Evolutionary conservation across 2,888 invertebrate genomes (phyloP).

Genomic region (Hyposoter didymator): DNA sequence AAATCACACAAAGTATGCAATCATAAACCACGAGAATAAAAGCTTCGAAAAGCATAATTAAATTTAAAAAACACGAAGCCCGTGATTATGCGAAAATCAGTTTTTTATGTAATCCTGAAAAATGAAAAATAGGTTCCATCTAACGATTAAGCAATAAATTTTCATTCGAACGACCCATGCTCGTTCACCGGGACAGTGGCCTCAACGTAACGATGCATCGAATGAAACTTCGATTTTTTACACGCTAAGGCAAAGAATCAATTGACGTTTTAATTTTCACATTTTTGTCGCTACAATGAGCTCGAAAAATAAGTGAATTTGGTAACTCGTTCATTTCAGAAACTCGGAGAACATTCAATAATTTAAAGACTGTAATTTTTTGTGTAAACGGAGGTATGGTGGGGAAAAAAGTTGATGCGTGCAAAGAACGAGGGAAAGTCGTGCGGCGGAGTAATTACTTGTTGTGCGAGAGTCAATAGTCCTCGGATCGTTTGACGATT

Average conservation of each 20-base stretch:
- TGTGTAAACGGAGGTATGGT: neutral
- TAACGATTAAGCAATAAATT: neutral
- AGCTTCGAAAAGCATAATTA: neutral
- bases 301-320: neutral
- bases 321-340: neutral
- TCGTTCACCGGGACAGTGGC: neutral
- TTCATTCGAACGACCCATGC: neutral
- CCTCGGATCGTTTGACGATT: conserved; percentile 59
- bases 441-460: conserved; percentile 56
- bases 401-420: conserved; percentile 20
- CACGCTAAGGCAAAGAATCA: neutral
- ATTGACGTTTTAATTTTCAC: neutral
- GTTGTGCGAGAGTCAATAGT: conserved; percentile 54
- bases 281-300: neutral
- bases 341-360: neutral
- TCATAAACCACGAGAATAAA: neutral
- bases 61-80: neutral
- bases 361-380: neutral
- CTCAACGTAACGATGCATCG: neutral
- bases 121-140: neutral
- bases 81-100: conserved; percentile 7
- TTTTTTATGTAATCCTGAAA: neutral
- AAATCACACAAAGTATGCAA: conserved; percentile 34
- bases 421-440: conserved; percentile 48
- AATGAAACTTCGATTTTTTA: neutral